These are phyloP conservation scores for Sycophila texana DNA, from an alignment of 2,888 invertebrate species.

Conservation along the genomic window DNA sequence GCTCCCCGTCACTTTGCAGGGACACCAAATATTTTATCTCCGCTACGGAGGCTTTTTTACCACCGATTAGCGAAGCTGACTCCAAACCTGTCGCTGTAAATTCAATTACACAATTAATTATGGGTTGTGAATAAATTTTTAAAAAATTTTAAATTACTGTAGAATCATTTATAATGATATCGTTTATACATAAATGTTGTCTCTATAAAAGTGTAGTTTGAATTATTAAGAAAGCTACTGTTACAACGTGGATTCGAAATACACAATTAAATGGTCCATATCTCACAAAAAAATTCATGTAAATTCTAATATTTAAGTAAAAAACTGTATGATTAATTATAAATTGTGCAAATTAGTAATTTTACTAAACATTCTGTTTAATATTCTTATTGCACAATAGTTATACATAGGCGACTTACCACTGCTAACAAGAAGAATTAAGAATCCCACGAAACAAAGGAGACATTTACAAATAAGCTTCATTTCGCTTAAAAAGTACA, in stretches of 20 bases:
- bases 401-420: background rate
- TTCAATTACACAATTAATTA: background rate
- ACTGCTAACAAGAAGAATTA: constrained; percentile 4
- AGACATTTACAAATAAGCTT: background rate
- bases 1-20: constrained; percentile 27
- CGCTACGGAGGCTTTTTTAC: background rate
- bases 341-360: no score
- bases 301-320: no score
- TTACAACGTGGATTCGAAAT: no score
- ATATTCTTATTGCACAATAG: no score
- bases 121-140: no score
- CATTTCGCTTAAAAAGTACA: background rate
- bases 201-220: no score
- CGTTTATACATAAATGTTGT: no score
- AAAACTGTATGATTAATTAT: no score
- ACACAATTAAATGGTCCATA: no score
- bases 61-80: constrained; percentile 43
- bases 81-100: background rate
- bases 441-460: background rate
- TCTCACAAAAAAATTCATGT: no score
- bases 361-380: no score
- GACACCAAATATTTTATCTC: constrained; percentile 41
- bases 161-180: background rate
- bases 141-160: background rate
- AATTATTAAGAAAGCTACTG: no score